A percentile compares a stretch with the other conserved stretches of the same genome.
Conservation (phyloP, 2,113 vertebrate species). For the Axis porcinus region DNA sequence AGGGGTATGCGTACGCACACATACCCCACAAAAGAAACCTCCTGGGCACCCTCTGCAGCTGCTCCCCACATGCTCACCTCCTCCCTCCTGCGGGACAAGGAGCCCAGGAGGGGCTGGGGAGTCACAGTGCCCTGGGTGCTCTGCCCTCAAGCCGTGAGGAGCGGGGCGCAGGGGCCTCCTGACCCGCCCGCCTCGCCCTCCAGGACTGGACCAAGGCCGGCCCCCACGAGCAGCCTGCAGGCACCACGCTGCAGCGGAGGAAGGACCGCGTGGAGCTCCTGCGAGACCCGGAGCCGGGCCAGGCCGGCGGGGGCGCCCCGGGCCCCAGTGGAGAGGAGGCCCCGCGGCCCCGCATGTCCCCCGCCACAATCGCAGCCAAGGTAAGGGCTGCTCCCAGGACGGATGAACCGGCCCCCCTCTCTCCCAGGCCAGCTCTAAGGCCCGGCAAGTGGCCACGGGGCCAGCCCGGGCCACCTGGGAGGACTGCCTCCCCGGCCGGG, state of each 20-base stretch:
- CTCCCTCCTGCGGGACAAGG: background rate
- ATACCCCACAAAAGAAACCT: background rate
- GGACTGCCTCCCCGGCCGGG: background rate
- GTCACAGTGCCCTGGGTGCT: background rate
- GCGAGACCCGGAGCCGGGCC: slow-evolving; percentile 85
- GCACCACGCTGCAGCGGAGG: slow-evolving; percentile 88
- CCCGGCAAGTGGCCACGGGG: background rate
- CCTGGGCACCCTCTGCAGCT: background rate
- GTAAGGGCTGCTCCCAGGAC: slow-evolving; percentile 19
- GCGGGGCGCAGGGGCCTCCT: background rate
- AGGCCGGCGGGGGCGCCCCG: slow-evolving; percentile 62
- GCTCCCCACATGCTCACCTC: background rate
- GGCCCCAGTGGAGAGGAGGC: slow-evolving; percentile 80
- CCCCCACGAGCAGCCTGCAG: slow-evolving; percentile 88
- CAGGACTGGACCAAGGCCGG: slow-evolving; percentile 96
- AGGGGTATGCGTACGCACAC: background rate
- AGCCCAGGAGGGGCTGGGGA: background rate
- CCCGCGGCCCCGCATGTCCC: slow-evolving; percentile 87
- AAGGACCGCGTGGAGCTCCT: slow-evolving; percentile 91
- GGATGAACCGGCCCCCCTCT: background rate
- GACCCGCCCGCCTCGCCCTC: background rate
- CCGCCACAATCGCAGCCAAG: slow-evolving; percentile 91
- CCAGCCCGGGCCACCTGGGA: background rate
- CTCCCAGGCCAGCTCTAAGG: background rate
- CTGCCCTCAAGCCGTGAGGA: background rate